Evolutionary conservation across 2,888 invertebrate species (phyloP), one percentile per base, ranked within the genome.

Genomic region (Drosophila vallismaia): DNA sequence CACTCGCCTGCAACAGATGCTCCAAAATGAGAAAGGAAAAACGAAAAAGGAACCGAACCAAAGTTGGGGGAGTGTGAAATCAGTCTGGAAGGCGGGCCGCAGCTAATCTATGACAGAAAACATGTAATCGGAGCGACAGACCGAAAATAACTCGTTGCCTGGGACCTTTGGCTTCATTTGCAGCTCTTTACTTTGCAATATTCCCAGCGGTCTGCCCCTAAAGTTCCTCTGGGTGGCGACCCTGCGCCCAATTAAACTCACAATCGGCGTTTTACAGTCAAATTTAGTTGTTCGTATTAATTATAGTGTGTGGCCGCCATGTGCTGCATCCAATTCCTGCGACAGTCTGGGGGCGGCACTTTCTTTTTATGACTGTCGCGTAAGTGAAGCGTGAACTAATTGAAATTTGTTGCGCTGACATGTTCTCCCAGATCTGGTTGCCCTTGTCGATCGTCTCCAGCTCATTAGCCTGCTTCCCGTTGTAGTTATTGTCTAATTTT

Each of bases 321-420:
- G 52, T 62, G 52, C 52, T 45, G 62, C 71, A 29, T 38, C 45
- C 57, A 45, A 50, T 46, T 58, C 50, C 33, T 66, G 48, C 64
- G 54, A 57, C 76, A 19, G 40, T 52, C 52, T 55, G 59, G 66
- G 55, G 67, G 86, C 81, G 86, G 84, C 80, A 80, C 75, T 86
- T 86, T 80, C 77, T 80, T 88, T 82, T 88, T 84, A 86, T 86
- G 80, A 76, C 67, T 73, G 75, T 66, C 79, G 79, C 77, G 73
- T 80, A 86, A 84, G 79, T 86, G 89, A 89, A 90, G 90, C 90
- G 89, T 87, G 86, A 89, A 89, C 89, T 89, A 89, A 90, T 89
- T 89, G 89, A 79, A 75, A 84, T 85, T 84, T 85, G 89, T 88
- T 85, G 77, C 83, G 89, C 87, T 85, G 89, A 88, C 89, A 86